Conservation (phyloP, 2,113 vertebrate genomes). For the Ceyx melanurus region DNA sequence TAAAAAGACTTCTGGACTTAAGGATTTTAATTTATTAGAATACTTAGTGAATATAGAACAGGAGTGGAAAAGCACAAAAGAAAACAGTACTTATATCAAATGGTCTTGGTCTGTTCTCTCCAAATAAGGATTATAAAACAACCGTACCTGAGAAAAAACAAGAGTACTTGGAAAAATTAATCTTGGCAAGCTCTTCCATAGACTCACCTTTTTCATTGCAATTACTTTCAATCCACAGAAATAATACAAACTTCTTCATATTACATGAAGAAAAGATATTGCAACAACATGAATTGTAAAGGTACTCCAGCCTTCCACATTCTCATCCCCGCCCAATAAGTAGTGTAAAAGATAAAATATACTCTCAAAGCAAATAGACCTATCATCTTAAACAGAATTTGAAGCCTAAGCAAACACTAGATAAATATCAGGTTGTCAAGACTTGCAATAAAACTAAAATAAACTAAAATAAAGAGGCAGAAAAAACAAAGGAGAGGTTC, state of each 20-base stretch:
- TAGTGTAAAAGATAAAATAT: background rate
- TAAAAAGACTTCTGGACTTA: background rate
- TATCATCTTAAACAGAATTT: background rate
- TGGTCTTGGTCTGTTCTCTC: background rate
- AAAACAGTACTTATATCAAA: background rate
- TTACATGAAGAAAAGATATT: background rate
- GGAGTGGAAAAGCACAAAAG: background rate
- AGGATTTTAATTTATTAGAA: background rate
- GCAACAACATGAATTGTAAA: background rate
- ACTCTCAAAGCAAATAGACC: background rate
- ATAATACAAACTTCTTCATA: background rate
- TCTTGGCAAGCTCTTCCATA: background rate
- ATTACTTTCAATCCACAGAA: background rate
- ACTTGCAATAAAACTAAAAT: background rate
- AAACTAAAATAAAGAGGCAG: background rate
- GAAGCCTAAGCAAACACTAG: conserved; percentile 6
- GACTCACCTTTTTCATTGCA: background rate
- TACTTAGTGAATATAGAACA: background rate
- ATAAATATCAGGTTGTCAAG: background rate
- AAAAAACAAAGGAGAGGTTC: background rate
- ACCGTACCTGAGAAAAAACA: background rate
- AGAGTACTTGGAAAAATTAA: background rate
- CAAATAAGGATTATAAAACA: background rate
- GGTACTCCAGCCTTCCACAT: background rate
- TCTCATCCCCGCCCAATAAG: background rate